Conservation (phyloP, 1,140 invertebrate species). For the Lucilia cuprina region DNA sequence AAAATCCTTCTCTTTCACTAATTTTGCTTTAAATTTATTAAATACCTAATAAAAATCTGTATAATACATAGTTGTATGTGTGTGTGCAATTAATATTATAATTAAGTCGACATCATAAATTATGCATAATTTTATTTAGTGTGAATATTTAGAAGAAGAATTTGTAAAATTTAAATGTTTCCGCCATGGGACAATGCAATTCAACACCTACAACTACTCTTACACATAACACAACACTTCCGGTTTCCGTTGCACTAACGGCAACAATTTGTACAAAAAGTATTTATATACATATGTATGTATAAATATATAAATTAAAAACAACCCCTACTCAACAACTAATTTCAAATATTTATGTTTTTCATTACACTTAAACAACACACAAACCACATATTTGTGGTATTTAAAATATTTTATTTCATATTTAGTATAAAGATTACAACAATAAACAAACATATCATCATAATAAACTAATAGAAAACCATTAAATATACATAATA, state of each 20-base stretch:
- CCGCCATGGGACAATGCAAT: neutral
- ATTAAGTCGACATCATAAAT: no score
- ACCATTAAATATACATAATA: neutral
- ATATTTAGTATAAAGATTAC: neutral
- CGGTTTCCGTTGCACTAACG: neutral
- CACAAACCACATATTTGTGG: neutral
- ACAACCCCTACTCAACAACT: no score
- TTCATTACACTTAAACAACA: no score
- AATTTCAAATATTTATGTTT: no score
- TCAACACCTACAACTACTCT: neutral
- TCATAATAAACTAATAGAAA: neutral
- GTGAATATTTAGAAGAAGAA: neutral
- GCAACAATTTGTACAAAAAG: neutral
- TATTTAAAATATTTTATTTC: conserved; percentile 29
- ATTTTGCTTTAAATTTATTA: no score
- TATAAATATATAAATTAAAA: neutral
- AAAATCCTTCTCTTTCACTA: no score
- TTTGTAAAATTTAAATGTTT: neutral
- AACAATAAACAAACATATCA: neutral
- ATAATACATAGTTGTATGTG: no score
- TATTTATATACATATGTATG: no score
- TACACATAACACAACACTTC: neutral
- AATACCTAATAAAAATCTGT: no score
- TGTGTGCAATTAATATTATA: no score
- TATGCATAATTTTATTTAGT: no score